phyloP scores from a whole-genome alignment of 2,113 vertebrate genomes.

The Orientallactaga bullata region DNA sequence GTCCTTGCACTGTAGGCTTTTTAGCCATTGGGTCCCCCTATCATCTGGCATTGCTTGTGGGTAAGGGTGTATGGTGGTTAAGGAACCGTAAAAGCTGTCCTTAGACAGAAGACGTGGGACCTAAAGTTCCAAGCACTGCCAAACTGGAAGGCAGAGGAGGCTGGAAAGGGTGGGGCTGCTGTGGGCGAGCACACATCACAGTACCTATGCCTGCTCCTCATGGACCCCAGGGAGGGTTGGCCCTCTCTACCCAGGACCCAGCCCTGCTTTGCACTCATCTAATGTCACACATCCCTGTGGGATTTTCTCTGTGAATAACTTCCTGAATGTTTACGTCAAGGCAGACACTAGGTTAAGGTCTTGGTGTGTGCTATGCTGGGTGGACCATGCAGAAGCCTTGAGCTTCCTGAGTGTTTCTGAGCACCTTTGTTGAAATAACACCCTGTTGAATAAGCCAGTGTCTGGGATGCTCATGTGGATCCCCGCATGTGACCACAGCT shows the following conservation, averaged over 20 bases:
- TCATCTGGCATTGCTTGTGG: neutral
- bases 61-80: accelerated
- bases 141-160: accelerated
- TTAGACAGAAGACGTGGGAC: neutral
- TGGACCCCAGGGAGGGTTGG: accelerated
- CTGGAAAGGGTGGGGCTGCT: neutral
- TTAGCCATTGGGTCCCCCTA: neutral
- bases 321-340: accelerated
- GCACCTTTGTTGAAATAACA: neutral
- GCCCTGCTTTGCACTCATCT: neutral
- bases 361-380: neutral
- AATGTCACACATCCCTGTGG: accelerated
- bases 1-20: neutral
- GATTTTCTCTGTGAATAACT: accelerated
- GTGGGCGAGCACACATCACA: too few species aligned
- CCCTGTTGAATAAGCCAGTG: too few species aligned
- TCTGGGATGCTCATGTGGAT: neutral
- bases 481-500: accelerated
- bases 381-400: neutral
- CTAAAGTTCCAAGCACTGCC: neutral
- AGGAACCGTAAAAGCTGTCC: neutral
- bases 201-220: neutral
- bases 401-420: neutral
- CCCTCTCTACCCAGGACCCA: neutral
- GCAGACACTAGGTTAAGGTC: neutral